Percentiles rank a stretch among this genome's conserved stretches.
These are phyloP conservation scores for Alaudala cheleensis DNA, from an alignment of 2,113 vertebrate species.

Conservation along the genomic window DNA sequence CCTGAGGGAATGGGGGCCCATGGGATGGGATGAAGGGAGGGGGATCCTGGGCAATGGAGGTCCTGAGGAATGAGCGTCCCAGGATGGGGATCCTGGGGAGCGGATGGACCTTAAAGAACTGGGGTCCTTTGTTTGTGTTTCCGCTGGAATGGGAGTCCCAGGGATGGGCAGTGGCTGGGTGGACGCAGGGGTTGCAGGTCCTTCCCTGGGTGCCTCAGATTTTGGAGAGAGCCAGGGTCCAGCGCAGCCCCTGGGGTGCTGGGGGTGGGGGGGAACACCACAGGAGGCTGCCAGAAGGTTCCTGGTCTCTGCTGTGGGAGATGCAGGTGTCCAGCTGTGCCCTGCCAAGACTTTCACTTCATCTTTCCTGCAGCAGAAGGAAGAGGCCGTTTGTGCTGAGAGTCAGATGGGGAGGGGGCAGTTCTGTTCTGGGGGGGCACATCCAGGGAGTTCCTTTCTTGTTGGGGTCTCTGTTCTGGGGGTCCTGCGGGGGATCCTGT, in stretches of 20 bases:
- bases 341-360: background rate
- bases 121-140: too few species aligned
- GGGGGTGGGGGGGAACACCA: too few species aligned
- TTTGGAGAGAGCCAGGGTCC: background rate
- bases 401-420: too few species aligned
- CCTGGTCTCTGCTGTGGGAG: background rate
- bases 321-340: background rate
- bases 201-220: background rate
- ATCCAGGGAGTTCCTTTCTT: background rate
- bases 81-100: background rate
- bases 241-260: background rate
- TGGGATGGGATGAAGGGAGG: background rate
- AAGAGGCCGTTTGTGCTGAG: background rate
- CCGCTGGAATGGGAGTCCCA: background rate
- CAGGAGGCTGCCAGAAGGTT: background rate
- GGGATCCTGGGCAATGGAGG: background rate
- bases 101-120: too few species aligned
- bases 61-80: too few species aligned
- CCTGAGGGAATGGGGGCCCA: too few species aligned
- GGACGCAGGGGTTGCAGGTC: rapidly evolving
- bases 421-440: background rate
- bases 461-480: background rate
- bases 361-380: background rate
- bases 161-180: background rate
- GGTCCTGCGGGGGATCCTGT: background rate